These are phyloP conservation scores for Cebidichthys violaceus DNA, from an alignment of 2,113 vertebrate species.

Conservation along the genomic window DNA sequence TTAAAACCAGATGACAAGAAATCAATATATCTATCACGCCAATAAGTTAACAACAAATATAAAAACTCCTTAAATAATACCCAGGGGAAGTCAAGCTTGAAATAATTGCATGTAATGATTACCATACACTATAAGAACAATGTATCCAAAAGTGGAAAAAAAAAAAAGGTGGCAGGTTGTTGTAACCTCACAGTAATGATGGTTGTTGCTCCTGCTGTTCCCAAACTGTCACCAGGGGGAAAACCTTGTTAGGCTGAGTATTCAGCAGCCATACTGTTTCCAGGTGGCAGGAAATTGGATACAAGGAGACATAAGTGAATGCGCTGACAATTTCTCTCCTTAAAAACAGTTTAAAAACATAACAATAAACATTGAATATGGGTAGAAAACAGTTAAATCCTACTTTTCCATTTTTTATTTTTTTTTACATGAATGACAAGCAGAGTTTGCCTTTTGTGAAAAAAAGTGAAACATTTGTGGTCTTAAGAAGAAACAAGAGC, in stretches of 20 bases:
- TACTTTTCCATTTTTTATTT: background rate
- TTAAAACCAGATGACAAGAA: background rate
- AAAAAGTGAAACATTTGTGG: background rate
- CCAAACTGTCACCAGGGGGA: constrained; percentile 50
- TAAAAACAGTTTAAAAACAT: constrained; percentile 8
- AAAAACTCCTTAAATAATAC: background rate
- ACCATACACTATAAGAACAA: constrained; percentile 7
- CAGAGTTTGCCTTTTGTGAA: background rate
- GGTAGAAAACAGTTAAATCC: background rate
- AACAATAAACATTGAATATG: background rate
- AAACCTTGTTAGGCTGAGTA: constrained; percentile 59
- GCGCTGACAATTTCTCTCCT: constrained; percentile 6
- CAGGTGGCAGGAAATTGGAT: constrained; percentile 46
- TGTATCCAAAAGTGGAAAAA: background rate
- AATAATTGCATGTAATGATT: constrained; percentile 14
- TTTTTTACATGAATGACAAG: background rate
- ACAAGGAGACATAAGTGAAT: constrained; percentile 46
- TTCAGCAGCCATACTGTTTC: constrained; percentile 50
- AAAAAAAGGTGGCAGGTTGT: constrained; percentile 22
- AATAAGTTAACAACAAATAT: too few relatives aligned
- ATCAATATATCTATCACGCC: too few relatives aligned
- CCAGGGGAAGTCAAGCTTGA: background rate
- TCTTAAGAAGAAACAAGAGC: background rate
- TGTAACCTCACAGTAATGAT: constrained; percentile 46
- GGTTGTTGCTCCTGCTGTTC: constrained; percentile 38